Evolutionary conservation across 2,797 vertebrate genomes (phyloP).

Genomic region (Ctenosaura bakeri): DNA sequence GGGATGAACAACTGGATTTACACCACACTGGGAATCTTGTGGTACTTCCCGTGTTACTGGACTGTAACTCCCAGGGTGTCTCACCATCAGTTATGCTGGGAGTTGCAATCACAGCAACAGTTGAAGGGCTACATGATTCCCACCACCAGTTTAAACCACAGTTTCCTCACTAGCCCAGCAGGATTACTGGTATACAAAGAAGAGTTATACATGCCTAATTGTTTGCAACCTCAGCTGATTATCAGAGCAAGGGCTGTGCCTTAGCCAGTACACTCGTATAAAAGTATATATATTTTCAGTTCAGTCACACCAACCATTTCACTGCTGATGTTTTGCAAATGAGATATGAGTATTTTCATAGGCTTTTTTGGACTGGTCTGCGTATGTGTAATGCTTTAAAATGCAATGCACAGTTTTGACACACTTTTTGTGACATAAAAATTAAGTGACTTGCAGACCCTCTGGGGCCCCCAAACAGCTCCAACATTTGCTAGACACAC

Average conservation of each 20-base stretch:
- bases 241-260: neutral
- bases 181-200: too few species aligned
- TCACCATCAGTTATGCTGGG: too few species aligned
- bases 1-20: too few species aligned
- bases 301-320: slow-evolving; percentile 20
- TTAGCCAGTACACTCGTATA: neutral
- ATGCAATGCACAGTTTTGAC: slow-evolving; percentile 47
- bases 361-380: neutral
- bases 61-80: too few species aligned
- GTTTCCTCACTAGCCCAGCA: too few species aligned
- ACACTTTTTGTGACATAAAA: slow-evolving; percentile 52
- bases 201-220: neutral
- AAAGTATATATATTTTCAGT: neutral
- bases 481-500: slow-evolving; percentile 38
- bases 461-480: slow-evolving; percentile 41
- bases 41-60: neutral
- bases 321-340: slow-evolving; percentile 46
- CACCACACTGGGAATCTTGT: neutral
- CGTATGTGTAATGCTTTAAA: slow-evolving; percentile 40
- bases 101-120: too few species aligned
- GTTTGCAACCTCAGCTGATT: neutral
- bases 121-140: too few species aligned
- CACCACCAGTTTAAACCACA: too few species aligned
- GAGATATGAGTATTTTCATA: slow-evolving; percentile 41
- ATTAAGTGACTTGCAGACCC: slow-evolving; percentile 50